Conservation (phyloP, 2,797 vertebrate species). For the Falco cherrug region DNA sequence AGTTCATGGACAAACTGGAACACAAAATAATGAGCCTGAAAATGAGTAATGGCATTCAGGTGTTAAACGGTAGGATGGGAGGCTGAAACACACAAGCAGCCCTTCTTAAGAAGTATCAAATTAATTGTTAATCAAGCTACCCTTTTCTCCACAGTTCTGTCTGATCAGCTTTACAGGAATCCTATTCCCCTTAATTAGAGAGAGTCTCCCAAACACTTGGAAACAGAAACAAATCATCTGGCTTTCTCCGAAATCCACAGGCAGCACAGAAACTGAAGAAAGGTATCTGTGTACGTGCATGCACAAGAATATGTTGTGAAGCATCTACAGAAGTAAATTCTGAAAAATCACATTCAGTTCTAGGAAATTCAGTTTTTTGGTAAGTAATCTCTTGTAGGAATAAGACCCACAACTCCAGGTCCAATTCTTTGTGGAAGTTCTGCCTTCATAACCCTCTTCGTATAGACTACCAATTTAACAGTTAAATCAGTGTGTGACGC, state of each 20-base stretch:
- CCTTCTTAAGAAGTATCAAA: background rate
- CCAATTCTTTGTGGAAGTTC: background rate
- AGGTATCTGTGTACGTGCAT: background rate
- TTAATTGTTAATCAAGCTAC: background rate
- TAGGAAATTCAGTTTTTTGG: background rate
- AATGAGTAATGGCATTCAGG: background rate
- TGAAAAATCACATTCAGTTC: background rate
- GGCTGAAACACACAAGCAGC: background rate
- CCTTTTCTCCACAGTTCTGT: background rate
- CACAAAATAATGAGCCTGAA: background rate
- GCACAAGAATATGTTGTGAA: background rate
- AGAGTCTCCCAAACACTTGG: background rate
- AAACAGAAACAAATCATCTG: background rate
- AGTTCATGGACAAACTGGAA: background rate
- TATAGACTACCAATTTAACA: background rate
- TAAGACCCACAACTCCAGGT: background rate
- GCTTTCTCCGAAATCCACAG: background rate
- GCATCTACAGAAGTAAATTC: background rate
- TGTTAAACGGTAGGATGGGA: background rate
- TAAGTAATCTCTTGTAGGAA: background rate
- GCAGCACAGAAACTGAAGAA: background rate
- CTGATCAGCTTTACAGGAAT: background rate
- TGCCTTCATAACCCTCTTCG: background rate
- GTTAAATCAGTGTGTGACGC: background rate
- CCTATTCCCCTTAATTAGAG: background rate